Evolutionary conservation across 2,888 invertebrate species (phyloP).

Genomic region (Cremastinae sp.): DNA sequence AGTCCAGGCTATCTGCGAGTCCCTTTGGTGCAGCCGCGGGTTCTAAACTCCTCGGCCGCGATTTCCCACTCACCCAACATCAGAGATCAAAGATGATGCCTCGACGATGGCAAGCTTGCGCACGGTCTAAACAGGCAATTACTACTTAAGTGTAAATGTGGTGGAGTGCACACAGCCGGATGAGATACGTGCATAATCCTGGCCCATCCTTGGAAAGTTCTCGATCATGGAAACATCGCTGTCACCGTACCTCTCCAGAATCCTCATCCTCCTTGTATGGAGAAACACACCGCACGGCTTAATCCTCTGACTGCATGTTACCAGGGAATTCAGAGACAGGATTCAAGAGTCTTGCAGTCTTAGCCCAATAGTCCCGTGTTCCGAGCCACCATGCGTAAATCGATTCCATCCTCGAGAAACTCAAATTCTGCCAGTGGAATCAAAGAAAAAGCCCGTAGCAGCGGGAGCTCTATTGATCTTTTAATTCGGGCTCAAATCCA

Average conservation of each 20-base stretch:
- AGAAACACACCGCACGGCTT: not conserved
- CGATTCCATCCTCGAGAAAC: slow-evolving; percentile 41
- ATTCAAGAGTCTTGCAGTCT: not conserved
- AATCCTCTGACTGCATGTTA: slow-evolving; percentile 4
- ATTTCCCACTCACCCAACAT: slow-evolving; percentile 21
- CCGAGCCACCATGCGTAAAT: slow-evolving; percentile 6
- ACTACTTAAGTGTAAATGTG: slow-evolving; percentile 58
- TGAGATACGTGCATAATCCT: slow-evolving; percentile 23
- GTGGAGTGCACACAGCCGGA: slow-evolving; percentile 27
- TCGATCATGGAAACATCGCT: slow-evolving; percentile 22
- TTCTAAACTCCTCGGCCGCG: slow-evolving; percentile 47
- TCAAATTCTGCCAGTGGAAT: slow-evolving; percentile 37
- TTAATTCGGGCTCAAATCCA: slow-evolving; percentile 52
- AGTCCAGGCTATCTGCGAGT: slow-evolving; percentile 53
- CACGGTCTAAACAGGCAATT: slow-evolving; percentile 65
- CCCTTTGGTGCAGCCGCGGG: slow-evolving; percentile 49
- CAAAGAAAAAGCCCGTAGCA: slow-evolving; percentile 49
- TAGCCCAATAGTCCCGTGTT: not conserved
- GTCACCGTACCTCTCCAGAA: not conserved
- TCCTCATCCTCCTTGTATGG: not conserved
- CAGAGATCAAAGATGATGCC: slow-evolving; percentile 60
- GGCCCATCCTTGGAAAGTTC: not conserved
- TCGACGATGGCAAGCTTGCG: slow-evolving; percentile 55
- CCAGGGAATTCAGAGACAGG: not conserved
- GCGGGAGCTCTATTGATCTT: slow-evolving; percentile 59